Evolutionary conservation across 2,888 invertebrate species (phyloP), one percentile per base, ranked within the genome.

Genomic region (Erebia aethiops): DNA sequence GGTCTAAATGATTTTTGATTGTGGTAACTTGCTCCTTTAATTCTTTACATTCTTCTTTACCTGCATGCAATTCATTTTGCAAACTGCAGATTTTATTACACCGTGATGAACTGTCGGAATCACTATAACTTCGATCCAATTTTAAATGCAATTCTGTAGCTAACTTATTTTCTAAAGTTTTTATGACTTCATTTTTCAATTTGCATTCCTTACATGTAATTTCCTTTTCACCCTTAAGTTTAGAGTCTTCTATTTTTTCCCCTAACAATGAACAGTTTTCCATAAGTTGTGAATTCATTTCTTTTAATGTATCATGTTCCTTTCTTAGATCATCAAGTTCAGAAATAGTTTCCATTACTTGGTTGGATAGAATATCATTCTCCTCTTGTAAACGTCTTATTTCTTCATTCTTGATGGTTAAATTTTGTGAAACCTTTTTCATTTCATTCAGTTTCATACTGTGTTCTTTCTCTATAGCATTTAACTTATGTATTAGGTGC

Each of bases 331-430:
- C 79, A 65, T 95, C 94, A 18, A 85, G 86, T 75, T 95, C 95
- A 67, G 94, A 91, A 66, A 95, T 88, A 72, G 85, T 92, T 62
- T 95, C 95, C 85, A 95, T 93, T 2, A 95, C 77, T 81, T 94
- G 91, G 54, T 88, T 93, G 0, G 95, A 95, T 35, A 95, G 83
- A 62, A 87, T 84, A 75, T 94, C 93, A 77, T 94, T 92, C 82
- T 95, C 94, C 14, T 85, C 84, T 83, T 94, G 94, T 72, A 95
- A 83, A 41, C 79, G 81, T 69, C 83, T 78, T 26, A 93, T 75
- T 76, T 90, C 76, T 54, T 77, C 75, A 69, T 76, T 81, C 73
- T 86, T 87, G 26, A 61, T 74, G 26, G 68, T 82, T 11, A 91
- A 74, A 11, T 75, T 72, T 49, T 77, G 78, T 54, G 76, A 82